phyloP scores from a whole-genome alignment of 2,797 vertebrate species.

The Sebastes diploproa region DNA sequence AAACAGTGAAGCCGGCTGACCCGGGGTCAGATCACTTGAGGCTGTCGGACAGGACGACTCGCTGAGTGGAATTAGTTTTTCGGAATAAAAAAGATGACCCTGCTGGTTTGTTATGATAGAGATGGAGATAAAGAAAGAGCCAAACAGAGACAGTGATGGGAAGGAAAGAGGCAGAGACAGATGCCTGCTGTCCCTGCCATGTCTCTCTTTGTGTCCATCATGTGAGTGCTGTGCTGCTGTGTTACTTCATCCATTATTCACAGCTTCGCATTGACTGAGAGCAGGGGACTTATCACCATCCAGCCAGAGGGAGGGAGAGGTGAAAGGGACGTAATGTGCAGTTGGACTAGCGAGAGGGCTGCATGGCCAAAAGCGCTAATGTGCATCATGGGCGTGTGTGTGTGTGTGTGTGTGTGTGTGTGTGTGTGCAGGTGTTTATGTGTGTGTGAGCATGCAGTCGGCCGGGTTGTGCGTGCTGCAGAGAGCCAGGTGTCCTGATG shows the following conservation, averaged over 20 bases:
- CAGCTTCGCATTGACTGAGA: constrained; percentile 42
- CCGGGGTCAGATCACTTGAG: constrained; percentile 21
- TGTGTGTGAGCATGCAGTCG: not conserved
- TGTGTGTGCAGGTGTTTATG: not conserved
- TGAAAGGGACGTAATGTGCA: constrained; percentile 51
- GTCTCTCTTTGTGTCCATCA: constrained; percentile 43
- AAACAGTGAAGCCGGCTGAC: constrained; percentile 15
- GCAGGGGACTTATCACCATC: constrained; percentile 45
- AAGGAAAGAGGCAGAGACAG: not conserved
- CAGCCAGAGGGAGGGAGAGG: constrained; percentile 57
- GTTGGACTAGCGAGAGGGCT: constrained; percentile 14
- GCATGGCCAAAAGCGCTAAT: not conserved
- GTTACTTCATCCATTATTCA: constrained; percentile 72
- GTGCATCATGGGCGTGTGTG: not conserved
- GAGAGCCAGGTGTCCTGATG: constrained; percentile 57
- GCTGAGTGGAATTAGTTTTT: constrained; percentile 11
- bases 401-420: no score
- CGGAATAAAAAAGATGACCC: not conserved
- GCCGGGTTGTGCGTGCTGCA: constrained; percentile 1
- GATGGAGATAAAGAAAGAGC: not conserved
- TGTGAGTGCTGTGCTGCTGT: constrained; percentile 16
- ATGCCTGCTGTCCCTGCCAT: constrained; percentile 11
- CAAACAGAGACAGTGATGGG: not conserved
- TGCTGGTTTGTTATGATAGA: constrained; percentile 3
- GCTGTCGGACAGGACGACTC: not conserved